Base-by-base conservation (phyloP, 2,797 vertebrate species). In the Myoxocephalus aenaeus region DNA sequence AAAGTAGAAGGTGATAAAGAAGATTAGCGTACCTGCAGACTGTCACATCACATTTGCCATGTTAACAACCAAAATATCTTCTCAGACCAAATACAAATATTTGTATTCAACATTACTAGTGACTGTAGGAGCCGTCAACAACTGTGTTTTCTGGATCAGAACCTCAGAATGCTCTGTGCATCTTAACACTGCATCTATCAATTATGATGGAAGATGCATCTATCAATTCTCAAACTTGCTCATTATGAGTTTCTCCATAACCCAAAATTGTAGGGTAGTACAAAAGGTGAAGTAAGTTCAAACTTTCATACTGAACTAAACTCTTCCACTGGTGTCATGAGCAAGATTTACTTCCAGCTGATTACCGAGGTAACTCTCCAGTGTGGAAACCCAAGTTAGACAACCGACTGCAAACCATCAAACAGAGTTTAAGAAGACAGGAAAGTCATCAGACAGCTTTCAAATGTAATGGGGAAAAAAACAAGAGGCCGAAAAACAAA, bases 1-100 rank as follows among this genome's bases (percentile, higher is more conserved):
- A 78, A 91, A 94, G 93, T 87, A 90, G 91, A 92, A 90, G 70
- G 87, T 90, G 88, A 88, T 90, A 77, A 86, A 71, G 73, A 62
- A 85, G 91, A 92, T 92, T 87, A 91, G 75, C 82, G 71, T 65
- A 70, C 80, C 72, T 63, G 57, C 86, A 84, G 89, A 90, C 82
- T 77, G 87, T 89, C 85, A 80, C 87, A 87, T 83, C 74, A 53
- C 54, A 75, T 85, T 85, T 89, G 70, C 44, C 68, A 79, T 10
- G 44, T 32, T 65, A 77, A 70, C 72, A 61, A 63, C 64, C 2
- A 42, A 61, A 72, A 81, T 18, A 83, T 65, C 27, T 77, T 75
- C 25, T 46, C 74, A 75, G 68, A 75, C 65, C 42, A 79, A 83
- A 67, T 56, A 50, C 63, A 77, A 50, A 79, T 36, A 7, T 9